These are phyloP conservation scores for Macrophya alboannulata DNA, from an alignment of 2,888 invertebrate genomes.

Conservation along the genomic window DNA sequence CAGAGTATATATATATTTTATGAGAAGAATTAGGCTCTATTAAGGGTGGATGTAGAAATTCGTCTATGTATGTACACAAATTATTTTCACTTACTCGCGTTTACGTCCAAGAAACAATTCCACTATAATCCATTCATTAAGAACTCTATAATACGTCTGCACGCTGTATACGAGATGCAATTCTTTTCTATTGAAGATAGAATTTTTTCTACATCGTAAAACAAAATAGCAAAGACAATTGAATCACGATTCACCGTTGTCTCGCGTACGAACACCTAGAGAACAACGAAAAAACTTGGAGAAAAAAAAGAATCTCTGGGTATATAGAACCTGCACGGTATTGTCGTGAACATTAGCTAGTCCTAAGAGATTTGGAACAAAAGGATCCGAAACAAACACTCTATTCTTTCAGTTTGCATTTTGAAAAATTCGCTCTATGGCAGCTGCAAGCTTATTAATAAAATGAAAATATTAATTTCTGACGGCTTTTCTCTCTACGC, in stretches of 20 bases:
- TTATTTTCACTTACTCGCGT: background rate
- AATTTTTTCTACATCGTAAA: conserved; percentile 9
- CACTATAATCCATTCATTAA: background rate
- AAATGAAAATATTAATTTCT: conserved; percentile 31
- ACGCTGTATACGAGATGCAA: background rate
- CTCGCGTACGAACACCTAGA: conserved; percentile 24
- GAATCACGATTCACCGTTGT: background rate
- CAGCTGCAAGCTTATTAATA: background rate
- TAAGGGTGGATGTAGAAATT: background rate
- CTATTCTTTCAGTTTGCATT: background rate
- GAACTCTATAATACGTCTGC: conserved; percentile 17
- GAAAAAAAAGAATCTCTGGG: conserved; percentile 18
- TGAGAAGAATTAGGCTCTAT: conserved; percentile 12
- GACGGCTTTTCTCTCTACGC: background rate
- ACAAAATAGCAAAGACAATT: conserved; percentile 32
- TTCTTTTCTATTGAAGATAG: conserved; percentile 18
- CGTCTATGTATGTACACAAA: conserved; percentile 1
- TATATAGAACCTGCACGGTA: conserved; percentile 25
- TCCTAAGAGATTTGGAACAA: conserved; percentile 18
- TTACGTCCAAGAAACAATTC: background rate
- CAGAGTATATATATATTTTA: background rate
- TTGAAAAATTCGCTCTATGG: background rate
- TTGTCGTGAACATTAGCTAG: background rate
- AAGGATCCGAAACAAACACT: conserved; percentile 16
- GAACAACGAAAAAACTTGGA: conserved; percentile 3